phyloP scores from a whole-genome alignment of 2,888 invertebrate genomes.

The Rhagonycha lutea region DNA sequence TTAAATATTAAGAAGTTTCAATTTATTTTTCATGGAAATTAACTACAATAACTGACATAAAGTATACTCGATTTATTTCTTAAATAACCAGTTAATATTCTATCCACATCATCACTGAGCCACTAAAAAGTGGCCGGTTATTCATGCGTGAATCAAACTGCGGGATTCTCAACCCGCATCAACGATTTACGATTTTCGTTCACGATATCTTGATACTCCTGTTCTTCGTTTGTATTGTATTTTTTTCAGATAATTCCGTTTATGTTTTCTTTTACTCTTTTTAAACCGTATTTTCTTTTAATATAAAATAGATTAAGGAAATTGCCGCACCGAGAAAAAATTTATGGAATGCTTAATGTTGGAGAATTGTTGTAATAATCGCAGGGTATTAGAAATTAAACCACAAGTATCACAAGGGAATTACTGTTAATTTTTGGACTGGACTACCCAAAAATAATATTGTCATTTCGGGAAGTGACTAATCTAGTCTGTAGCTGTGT shows the following conservation, averaged over 20 bases:
- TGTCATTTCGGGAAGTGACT: too few relatives aligned
- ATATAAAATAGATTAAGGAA: not conserved
- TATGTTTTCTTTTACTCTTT: not conserved
- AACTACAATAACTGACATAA: constrained; percentile 26
- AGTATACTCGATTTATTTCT: constrained; percentile 27
- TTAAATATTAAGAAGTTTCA: constrained; percentile 5
- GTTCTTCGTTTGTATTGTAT: constrained; percentile 6
- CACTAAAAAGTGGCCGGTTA: constrained; percentile 38
- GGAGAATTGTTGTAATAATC: too few relatives aligned
- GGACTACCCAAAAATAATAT: too few relatives aligned
- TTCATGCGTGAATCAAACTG: constrained; percentile 40
- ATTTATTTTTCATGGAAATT: constrained; percentile 23
- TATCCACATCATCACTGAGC: constrained; percentile 30
- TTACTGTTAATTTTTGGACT: too few relatives aligned
- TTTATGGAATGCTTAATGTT: not conserved
- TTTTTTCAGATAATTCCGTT: not conserved
- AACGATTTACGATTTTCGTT: constrained; percentile 44
- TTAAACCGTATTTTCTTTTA: not conserved
- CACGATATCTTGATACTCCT: constrained; percentile 48
- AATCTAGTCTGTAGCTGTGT: too few relatives aligned
- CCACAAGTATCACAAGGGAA: too few relatives aligned
- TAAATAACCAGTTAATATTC: constrained; percentile 34
- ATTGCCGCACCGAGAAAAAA: not conserved
- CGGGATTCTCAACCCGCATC: constrained; percentile 37
- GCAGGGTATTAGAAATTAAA: too few relatives aligned